Evolutionary conservation across 1,140 invertebrate genomes (phyloP).

Genomic region (Brachystomella parvula): DNA sequence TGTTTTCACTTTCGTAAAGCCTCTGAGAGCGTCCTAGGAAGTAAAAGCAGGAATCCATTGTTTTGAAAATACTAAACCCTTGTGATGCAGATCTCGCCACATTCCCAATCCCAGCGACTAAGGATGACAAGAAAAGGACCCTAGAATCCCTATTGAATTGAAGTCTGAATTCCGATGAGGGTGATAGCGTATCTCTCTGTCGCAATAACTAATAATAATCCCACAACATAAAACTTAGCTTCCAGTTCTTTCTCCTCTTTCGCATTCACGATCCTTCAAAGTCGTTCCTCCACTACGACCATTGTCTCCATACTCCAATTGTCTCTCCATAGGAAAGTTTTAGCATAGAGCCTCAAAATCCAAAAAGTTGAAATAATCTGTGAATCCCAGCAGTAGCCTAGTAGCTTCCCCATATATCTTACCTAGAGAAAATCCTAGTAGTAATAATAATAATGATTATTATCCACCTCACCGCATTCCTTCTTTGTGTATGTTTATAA

Average conservation of each 20-base stretch:
- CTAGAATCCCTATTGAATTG: background rate
- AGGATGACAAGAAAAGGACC: background rate
- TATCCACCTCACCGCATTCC: background rate
- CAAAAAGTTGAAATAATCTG: background rate
- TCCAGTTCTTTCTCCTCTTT: background rate
- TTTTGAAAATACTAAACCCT: background rate
- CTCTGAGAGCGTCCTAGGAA: too few species aligned
- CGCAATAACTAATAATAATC: conserved; percentile 11
- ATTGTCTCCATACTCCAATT: background rate
- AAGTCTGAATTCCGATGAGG: background rate
- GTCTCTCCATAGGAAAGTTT: background rate
- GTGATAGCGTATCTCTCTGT: background rate
- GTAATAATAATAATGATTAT: background rate
- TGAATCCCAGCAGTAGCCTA: background rate
- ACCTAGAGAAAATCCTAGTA: too few species aligned
- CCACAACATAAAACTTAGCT: background rate
- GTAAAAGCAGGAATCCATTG: too few species aligned
- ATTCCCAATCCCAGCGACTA: background rate
- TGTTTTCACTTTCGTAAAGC: too few species aligned
- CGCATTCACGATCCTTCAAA: conserved; percentile 1
- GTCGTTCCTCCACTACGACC: background rate
- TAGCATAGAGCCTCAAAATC: background rate
- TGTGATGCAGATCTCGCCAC: background rate
- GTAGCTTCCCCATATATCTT: background rate
- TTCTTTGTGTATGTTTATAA: background rate